Evolutionary conservation across 1,140 invertebrate genomes (phyloP).

Genomic region (Drosophila eugracilis): DNA sequence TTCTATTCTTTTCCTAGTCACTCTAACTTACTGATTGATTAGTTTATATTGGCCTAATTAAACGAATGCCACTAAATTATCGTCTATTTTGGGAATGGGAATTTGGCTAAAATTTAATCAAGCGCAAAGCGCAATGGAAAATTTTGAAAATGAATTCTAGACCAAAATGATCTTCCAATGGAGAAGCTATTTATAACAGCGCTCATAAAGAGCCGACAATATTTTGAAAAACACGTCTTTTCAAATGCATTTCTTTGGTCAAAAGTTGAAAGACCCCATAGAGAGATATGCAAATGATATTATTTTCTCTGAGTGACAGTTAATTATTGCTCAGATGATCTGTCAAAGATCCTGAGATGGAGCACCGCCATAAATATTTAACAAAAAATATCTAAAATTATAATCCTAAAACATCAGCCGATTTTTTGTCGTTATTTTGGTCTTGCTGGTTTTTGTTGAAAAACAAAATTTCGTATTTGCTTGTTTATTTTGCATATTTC

Average conservation of each 20-base stretch:
- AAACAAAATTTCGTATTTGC: conserved; percentile 25
- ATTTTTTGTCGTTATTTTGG: conserved; percentile 1
- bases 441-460: conserved; percentile 12
- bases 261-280: conserved; percentile 47
- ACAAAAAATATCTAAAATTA: conserved; percentile 32
- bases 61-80: conserved; percentile 11
- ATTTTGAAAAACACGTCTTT: conserved; percentile 32
- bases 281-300: conserved; percentile 31
- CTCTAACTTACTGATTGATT: conserved; percentile 58
- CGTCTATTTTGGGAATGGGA: conserved; percentile 1
- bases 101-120: conserved; percentile 17
- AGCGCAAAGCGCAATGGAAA: conserved; percentile 31
- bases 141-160: conserved; percentile 19
- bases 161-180: conserved; percentile 27
- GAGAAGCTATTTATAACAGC: conserved; percentile 40
- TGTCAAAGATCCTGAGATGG: conserved; percentile 13
- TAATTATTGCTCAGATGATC: conserved; percentile 14
- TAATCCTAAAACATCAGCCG: conserved; percentile 23
- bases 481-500: conserved; percentile 29
- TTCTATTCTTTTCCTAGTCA: conserved; percentile 29
- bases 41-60: conserved; percentile 51
- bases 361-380: conserved; percentile 4
- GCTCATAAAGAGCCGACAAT: conserved; percentile 23
- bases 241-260: conserved; percentile 45
- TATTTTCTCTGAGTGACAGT: conserved; percentile 15